A percentile compares a stretch with the other conserved stretches of the same genome.
phyloP scores from a whole-genome alignment of 2,113 vertebrate genomes.

The Tapirus terrestris region DNA sequence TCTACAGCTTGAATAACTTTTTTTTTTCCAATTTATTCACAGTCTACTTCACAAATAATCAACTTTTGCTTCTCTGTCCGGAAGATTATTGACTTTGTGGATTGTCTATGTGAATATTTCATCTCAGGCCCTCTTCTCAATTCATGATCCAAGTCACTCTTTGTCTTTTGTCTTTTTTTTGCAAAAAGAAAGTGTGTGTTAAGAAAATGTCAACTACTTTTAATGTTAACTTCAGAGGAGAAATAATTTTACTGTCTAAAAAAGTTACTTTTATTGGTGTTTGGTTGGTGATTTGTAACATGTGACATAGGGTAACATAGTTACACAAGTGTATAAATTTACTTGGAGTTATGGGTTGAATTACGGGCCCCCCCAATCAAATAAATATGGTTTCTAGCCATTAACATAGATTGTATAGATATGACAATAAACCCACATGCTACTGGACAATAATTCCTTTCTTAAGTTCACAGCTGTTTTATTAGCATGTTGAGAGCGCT shows the following conservation, averaged over 20 bases:
- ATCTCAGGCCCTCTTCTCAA: neutral
- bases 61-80: conserved; percentile 1
- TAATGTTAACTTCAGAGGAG: neutral
- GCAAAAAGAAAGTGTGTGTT: neutral
- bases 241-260: neutral
- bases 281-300: too few species aligned
- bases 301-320: too few species aligned
- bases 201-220: conserved; percentile 40
- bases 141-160: neutral
- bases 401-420: neutral
- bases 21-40: conserved; percentile 6
- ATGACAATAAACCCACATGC: neutral
- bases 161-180: neutral
- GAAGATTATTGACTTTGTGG: conserved; percentile 47
- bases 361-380: neutral
- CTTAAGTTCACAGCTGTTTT: neutral
- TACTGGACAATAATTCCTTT: neutral
- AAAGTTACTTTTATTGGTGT: neutral
- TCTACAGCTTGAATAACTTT: conserved; percentile 56
- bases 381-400: neutral
- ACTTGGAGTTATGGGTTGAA: too few species aligned
- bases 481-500: neutral
- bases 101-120: conserved; percentile 27
- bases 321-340: too few species aligned
- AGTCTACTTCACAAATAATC: conserved; percentile 56